A percentile compares a stretch with the other conserved stretches of the same genome.
These are phyloP conservation scores for Elephas maximus DNA, from an alignment of 2,113 vertebrate species.

Conservation along the genomic window DNA sequence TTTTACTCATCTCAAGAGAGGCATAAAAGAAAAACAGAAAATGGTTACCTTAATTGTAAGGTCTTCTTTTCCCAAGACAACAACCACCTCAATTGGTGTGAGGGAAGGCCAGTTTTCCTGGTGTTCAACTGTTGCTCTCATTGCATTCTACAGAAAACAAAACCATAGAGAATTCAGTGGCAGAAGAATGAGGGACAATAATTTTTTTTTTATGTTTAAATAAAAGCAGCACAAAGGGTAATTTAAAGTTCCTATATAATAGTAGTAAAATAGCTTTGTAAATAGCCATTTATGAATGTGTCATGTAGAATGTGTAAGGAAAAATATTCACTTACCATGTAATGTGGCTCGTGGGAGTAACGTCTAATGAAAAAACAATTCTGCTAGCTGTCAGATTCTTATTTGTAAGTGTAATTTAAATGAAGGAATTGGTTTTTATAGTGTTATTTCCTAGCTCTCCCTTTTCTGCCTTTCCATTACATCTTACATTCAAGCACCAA, in stretches of 20 bases:
- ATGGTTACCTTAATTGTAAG: constrained; percentile 96
- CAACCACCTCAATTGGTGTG: constrained; percentile 94
- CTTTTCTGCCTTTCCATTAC: constrained; percentile 78
- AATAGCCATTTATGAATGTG: constrained; percentile 74
- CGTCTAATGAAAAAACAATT: constrained; percentile 78
- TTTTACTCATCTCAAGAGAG: constrained; percentile 5
- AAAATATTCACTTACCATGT: constrained; percentile 77
- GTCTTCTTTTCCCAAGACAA: constrained; percentile 96
- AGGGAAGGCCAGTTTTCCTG: constrained; percentile 92
- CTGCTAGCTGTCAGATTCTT: constrained; percentile 78
- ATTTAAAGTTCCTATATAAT: constrained; percentile 60
- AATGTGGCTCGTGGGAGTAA: constrained; percentile 71
- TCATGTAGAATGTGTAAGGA: constrained; percentile 57
- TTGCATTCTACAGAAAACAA: constrained; percentile 93
- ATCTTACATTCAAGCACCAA: constrained; percentile 71
- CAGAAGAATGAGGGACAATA: constrained; percentile 21
- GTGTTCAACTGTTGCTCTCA: constrained; percentile 98
- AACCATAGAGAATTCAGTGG: constrained; percentile 24
- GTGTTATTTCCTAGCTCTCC: constrained; percentile 75
- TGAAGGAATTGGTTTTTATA: constrained; percentile 80
- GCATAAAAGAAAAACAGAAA: background rate
- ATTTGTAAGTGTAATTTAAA: constrained; percentile 84
- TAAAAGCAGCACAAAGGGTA: constrained; percentile 59
- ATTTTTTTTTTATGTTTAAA: constrained; percentile 70
- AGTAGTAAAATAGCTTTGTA: constrained; percentile 65